Evolutionary conservation across 1,140 invertebrate species (phyloP).

Genomic region (Hypsibius dujardini): DNA sequence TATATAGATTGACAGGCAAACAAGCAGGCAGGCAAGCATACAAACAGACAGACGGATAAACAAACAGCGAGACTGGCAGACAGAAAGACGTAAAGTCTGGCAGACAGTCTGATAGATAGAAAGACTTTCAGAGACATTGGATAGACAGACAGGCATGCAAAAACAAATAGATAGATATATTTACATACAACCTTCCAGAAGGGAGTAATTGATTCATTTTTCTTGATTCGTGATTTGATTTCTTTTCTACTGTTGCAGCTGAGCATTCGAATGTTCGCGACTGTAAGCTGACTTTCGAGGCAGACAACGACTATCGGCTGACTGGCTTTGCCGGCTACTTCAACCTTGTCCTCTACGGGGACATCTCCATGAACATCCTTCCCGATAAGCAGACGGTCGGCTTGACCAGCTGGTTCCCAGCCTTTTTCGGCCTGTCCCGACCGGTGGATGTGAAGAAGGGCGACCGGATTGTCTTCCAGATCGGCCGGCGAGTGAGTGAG

Average conservation of each 20-base stretch:
- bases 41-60: no score
- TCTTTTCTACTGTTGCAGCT: constrained; percentile 30
- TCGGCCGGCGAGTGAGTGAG: constrained; percentile 54
- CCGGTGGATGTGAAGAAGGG: constrained; percentile 52
- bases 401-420: constrained; percentile 95
- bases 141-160: no score
- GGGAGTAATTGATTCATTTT: no score
- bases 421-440: constrained; percentile 71
- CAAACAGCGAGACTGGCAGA: no score
- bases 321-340: constrained; percentile 93
- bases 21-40: no score
- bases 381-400: constrained; percentile 65
- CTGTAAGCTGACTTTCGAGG: constrained; percentile 48
- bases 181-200: no score
- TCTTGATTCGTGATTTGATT: no score
- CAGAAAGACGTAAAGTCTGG: no score
- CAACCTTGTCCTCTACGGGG: constrained; percentile 62
- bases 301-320: constrained; percentile 53
- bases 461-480: constrained; percentile 54
- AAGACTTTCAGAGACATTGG: no score
- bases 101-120: no score
- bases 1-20: no score
- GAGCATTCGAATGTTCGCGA: constrained; percentile 46
- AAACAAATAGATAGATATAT: no score
- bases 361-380: constrained; percentile 68